A percentile compares a stretch with the other conserved stretches of the same genome.
phyloP scores from a whole-genome alignment of 92 coral and sea anemone genomes.

The Umimayanthus kanabou region DNA sequence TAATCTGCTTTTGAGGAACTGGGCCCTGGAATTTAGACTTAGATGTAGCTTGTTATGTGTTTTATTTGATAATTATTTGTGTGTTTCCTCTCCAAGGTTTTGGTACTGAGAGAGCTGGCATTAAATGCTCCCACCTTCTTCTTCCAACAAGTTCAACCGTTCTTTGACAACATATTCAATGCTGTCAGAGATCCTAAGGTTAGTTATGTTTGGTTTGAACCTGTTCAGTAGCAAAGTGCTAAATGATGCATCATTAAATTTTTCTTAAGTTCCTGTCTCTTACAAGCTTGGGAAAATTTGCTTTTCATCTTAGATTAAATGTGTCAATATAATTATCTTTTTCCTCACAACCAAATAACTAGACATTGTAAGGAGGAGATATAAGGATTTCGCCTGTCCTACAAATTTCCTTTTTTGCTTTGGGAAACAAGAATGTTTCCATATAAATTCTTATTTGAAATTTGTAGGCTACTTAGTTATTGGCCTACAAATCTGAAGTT shows the following conservation, averaged over 20 bases:
- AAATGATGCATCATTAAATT: neutral
- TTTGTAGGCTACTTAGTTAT: too few species aligned
- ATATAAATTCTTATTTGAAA: too few species aligned
- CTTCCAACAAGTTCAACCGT: slow-evolving; percentile 99
- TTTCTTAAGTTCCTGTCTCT: neutral
- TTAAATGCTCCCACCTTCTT: slow-evolving; percentile 98
- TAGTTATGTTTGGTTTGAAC: neutral
- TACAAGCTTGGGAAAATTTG: neutral
- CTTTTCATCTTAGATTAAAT: neutral
- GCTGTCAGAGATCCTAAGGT: slow-evolving; percentile 98
- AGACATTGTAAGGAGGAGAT: neutral
- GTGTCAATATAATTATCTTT: neutral
- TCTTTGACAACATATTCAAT: slow-evolving; percentile 93
- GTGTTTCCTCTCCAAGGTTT: slow-evolving; percentile 49
- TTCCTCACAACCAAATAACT: neutral
- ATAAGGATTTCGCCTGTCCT: neutral
- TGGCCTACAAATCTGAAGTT: too few species aligned
- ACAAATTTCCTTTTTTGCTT: too few species aligned
- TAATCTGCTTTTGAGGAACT: too few species aligned
- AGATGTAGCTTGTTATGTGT: too few species aligned
- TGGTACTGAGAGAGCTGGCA: slow-evolving; percentile 93
- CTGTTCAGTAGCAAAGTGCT: neutral
- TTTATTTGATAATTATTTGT: neutral
- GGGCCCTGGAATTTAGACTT: too few species aligned
- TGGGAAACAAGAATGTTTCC: too few species aligned